Base-by-base conservation (phyloP, 2,797 vertebrate genomes). In the Geotria australis region DNA sequence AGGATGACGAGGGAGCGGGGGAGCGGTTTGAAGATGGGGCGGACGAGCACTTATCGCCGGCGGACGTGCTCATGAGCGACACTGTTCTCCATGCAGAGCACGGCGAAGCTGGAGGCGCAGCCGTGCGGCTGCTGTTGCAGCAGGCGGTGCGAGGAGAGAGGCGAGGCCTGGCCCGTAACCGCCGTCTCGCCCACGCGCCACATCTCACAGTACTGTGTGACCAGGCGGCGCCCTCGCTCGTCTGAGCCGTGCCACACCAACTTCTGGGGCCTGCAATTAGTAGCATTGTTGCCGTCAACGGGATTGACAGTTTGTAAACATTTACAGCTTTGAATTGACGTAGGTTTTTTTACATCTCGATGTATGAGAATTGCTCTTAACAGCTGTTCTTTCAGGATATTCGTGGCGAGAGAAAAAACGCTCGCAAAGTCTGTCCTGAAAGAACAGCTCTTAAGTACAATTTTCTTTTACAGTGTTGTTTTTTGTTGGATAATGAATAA, bases 81-180 rank as follows among this genome's bases (percentile, higher is more conserved):
- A 59, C 84, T 89, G 73, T 94, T 93, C 73, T 96, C 86, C 3
- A 96, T 79, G 63, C 89, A 96, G n/a, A 96, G 77, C 58, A 95
- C 72, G 45, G 91, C 77, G 60, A 80, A 79, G 62, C 72, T 73
- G 62, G 78, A 80, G 58, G 78, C 79, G 51, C 89, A 96, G 74
- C 81, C 84, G 3, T 81, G 77, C 0, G 75, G 71, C 64, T 81
- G 74, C 67, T 96, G 89, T 63, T 77, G 82, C 64, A 96, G 77
- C 58, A 96, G 73, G 57, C 71, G 77, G 47, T 83, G 83, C 0
- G 70, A 75, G 63, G 68, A 71, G 67, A 96, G 76, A 0, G 72
- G 75, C 1, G 88, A 89, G 1, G 85, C 83, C 66, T 84, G 74
- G 59, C 89, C 89, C 3, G 62, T 72, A 60, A 82, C 75, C 1